Evolutionary conservation across 2,797 vertebrate genomes (phyloP), one percentile per base, ranked within the genome.

Genomic region (Sus cebifrons): DNA sequence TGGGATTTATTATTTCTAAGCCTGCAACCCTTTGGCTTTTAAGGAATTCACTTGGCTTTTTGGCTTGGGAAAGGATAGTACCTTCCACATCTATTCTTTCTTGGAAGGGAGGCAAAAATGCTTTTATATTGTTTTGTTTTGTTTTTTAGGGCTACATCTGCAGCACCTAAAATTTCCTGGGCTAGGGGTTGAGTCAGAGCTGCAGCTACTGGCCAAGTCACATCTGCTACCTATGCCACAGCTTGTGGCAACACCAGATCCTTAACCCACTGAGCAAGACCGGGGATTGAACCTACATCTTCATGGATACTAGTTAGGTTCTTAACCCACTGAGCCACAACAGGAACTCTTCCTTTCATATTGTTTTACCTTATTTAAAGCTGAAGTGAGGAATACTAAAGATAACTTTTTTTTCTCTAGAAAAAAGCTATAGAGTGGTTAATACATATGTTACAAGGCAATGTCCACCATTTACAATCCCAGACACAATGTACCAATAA

Each of bases 1-100:
- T 92, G 29, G 3, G 10, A 49, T 60, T 94, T 68, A 65, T 74
- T 83, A 74, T 94, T 87, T 84, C 32, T 77, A 92, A 79, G 2
- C 1, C 16, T 40, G 3, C 1, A 73, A n/a, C 1, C 27, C 62
- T 75, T 21, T 81, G 36, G 12, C 18, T 52, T 3, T 90, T 70
- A 84, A 32, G 12, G 4, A 85, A 91, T 62, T 64, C 40, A 64
- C 20, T 2, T 29, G 7, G 0, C 5, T 67, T 65, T 81, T 62
- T 27, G 36, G 14, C 21, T 84, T 40, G 13, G 10, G 23, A 79
- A 58, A 85, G 20, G 3, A 64, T 86, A 62, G 29, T 60, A 64
- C 62, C 18, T 81, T 32, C 13, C 27, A 32, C 20, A 56, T 44
- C 3, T 21, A 36, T 79, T 40, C 17, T 71, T 40, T 75, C 65